These are phyloP conservation scores for Nebria brevicollis DNA, from an alignment of 2,888 invertebrate species.

Conservation along the genomic window DNA sequence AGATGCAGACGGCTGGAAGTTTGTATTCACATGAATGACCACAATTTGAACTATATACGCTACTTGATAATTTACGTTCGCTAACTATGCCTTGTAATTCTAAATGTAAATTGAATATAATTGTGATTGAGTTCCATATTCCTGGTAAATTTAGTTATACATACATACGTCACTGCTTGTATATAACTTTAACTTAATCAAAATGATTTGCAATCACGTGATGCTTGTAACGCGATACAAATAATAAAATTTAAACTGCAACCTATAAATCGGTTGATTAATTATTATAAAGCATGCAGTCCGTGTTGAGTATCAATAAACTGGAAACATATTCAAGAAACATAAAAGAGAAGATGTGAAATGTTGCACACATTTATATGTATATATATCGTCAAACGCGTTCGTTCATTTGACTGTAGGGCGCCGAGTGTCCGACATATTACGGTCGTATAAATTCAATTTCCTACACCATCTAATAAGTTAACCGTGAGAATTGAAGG, in stretches of 20 bases:
- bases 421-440: constrained; percentile 16
- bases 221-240: background rate
- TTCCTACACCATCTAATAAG: constrained; percentile 14
- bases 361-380: background rate
- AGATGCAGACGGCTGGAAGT: background rate
- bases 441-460: constrained; percentile 9
- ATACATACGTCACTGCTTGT: background rate
- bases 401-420: constrained; percentile 7
- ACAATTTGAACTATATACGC: background rate
- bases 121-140: background rate
- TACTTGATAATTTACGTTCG: background rate
- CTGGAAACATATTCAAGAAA: background rate
- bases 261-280: background rate
- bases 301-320: background rate
- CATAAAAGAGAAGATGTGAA: background rate
- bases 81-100: background rate
- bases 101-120: background rate
- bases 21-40: background rate
- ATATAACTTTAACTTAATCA: background rate
- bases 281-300: background rate
- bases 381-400: background rate
- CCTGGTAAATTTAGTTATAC: background rate
- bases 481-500: constrained; percentile 18
- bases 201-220: background rate
- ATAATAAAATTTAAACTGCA: background rate